Evolutionary conservation across 2,888 invertebrate genomes (phyloP).

Genomic region (Athetis lepigone): DNA sequence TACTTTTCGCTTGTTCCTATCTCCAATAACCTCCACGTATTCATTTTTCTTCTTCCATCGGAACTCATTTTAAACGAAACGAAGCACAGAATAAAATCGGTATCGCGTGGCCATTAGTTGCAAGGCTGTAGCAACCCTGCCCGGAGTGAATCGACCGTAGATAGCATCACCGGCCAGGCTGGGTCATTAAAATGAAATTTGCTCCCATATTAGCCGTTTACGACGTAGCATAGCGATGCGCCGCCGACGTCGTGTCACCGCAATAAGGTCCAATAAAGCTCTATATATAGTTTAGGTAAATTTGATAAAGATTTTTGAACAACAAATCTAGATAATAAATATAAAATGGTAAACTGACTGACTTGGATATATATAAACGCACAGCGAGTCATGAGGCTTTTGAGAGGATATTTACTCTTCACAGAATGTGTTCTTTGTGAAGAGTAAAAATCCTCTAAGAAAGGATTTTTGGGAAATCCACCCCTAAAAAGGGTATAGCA

Average conservation of each 20-base stretch:
- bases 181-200: constrained; percentile 89
- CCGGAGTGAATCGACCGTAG: constrained; percentile 78
- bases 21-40: not conserved
- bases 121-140: constrained; percentile 72
- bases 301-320: no score
- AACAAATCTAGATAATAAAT: no score
- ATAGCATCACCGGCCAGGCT: constrained; percentile 75
- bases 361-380: no score
- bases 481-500: no score
- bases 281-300: no score
- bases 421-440: no score
- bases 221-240: constrained; percentile 58
- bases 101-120: constrained; percentile 52
- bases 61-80: constrained; percentile 34
- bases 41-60: constrained; percentile 28
- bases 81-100: constrained; percentile 56
- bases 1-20: no score
- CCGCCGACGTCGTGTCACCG: constrained; percentile 50
- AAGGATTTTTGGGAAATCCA: no score
- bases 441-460: no score
- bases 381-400: no score
- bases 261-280: constrained; percentile 24
- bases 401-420: no score
- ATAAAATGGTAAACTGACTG: no score
- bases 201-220: constrained; percentile 75